These are phyloP conservation scores for Camptogramma bilineatum DNA, from an alignment of 2,888 invertebrate genomes.

Conservation along the genomic window DNA sequence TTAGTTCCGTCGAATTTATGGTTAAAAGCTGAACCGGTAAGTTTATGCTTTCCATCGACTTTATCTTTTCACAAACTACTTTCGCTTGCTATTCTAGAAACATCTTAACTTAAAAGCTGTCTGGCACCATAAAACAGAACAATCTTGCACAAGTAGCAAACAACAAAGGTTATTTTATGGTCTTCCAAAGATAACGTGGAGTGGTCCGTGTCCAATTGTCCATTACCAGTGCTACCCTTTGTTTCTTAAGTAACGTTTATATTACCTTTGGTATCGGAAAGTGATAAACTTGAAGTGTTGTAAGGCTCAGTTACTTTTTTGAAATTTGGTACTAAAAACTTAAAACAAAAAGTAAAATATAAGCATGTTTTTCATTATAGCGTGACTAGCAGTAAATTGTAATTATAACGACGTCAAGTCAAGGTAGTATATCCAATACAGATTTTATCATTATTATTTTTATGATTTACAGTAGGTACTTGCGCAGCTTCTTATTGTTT, in stretches of 20 bases:
- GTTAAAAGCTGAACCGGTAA: slow-evolving; percentile 2
- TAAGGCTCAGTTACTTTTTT: slow-evolving; percentile 3
- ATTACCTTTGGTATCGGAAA: slow-evolving; percentile 23
- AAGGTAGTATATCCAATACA: slow-evolving; percentile 37
- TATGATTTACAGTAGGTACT: slow-evolving; percentile 30
- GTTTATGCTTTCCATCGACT: not conserved
- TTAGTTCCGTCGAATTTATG: not conserved
- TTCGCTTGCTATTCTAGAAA: slow-evolving; percentile 34
- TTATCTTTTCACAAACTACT: slow-evolving; percentile 21
- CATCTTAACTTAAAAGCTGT: slow-evolving; percentile 28
- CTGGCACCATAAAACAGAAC: slow-evolving; percentile 37
- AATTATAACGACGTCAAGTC: slow-evolving; percentile 38
- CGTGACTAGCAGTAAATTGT: slow-evolving; percentile 32
- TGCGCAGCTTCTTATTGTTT: not conserved
- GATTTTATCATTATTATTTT: slow-evolving; percentile 49
- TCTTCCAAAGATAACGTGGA: slow-evolving; percentile 68
- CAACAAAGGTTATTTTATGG: slow-evolving; percentile 76
- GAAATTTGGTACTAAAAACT: not conserved
- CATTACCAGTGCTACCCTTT: slow-evolving; percentile 77
- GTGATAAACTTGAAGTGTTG: slow-evolving; percentile 23
- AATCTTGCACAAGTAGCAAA: slow-evolving; percentile 66
- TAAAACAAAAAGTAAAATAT: not conserved
- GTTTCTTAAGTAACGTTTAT: slow-evolving; percentile 52
- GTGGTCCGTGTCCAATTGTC: slow-evolving; percentile 67
- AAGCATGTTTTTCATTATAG: slow-evolving; percentile 21